Evolutionary conservation across 2,113 vertebrate species (phyloP).

Genomic region (Sitta europaea): DNA sequence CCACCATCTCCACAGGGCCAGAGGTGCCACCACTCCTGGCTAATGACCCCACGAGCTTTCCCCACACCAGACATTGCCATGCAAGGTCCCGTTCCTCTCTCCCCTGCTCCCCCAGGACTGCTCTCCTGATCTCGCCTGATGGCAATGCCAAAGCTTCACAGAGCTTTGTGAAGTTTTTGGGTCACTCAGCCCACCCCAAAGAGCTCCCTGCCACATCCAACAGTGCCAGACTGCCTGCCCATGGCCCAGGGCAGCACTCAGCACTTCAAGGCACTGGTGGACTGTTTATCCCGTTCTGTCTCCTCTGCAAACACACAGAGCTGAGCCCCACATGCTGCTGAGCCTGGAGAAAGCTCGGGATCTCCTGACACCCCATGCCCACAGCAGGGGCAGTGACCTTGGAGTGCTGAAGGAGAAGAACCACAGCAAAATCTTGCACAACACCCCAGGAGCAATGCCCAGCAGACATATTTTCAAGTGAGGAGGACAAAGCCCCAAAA

Average conservation of each 20-base stretch:
- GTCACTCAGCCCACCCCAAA: not conserved
- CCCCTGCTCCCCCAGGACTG: not conserved
- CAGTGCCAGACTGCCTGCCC: not conserved
- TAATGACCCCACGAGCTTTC: not conserved
- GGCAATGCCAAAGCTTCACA: not conserved
- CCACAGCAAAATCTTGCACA: not conserved
- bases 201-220: not conserved
- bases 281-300: not conserved
- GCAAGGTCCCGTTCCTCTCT: not conserved
- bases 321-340: not conserved
- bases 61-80: not conserved
- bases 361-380: not conserved
- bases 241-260: not conserved
- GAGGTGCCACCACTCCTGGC: not conserved
- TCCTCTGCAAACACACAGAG: not conserved
- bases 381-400: rapidly evolving
- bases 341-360: not conserved
- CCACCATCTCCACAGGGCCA: not conserved
- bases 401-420: not conserved
- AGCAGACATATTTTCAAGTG: not conserved
- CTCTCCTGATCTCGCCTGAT: not conserved
- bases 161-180: not conserved
- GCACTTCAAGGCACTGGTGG: not conserved
- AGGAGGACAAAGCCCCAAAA: not conserved
- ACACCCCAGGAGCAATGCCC: not conserved